These are phyloP conservation scores for Phenganax marumi DNA, from an alignment of 92 coral and sea anemone genomes.

Conservation along the genomic window DNA sequence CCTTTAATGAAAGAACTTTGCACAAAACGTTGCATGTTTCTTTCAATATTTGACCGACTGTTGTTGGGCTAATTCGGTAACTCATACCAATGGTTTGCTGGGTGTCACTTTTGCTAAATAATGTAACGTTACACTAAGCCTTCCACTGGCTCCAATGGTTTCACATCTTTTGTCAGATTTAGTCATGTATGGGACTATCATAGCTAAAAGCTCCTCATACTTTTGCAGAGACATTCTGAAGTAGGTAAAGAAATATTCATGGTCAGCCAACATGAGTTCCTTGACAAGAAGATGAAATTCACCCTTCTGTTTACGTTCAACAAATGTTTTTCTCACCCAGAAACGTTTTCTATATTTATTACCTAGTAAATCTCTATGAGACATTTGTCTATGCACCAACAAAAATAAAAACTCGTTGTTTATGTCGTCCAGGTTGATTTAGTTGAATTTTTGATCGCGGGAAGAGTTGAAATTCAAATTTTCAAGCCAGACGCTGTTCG, in stretches of 20 bases:
- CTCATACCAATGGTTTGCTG: slow-evolving; percentile 18
- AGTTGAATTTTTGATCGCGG: no score
- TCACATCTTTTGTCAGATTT: slow-evolving; percentile 9
- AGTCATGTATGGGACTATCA: slow-evolving; percentile 8
- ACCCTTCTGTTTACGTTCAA: slow-evolving; percentile 10
- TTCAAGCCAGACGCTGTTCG: no score
- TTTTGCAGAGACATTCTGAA: not conserved
- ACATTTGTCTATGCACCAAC: not conserved
- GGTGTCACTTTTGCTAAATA: slow-evolving; percentile 30
- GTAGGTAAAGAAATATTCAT: not conserved
- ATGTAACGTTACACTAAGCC: slow-evolving; percentile 20
- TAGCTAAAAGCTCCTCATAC: not conserved
- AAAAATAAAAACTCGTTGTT: slow-evolving; percentile 16
- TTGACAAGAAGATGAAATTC: slow-evolving; percentile 19
- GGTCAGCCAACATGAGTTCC: slow-evolving; percentile 28
- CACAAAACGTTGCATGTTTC: slow-evolving; percentile 23
- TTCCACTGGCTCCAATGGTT: slow-evolving; percentile 10
- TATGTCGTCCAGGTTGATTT: not conserved
- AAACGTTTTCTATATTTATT: slow-evolving; percentile 17
- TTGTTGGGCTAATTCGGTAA: slow-evolving; percentile 30
- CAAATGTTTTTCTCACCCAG: slow-evolving; percentile 23
- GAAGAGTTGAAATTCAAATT: no score
- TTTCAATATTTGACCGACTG: not conserved
- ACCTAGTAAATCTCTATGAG: slow-evolving; percentile 16
- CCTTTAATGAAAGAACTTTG: slow-evolving; percentile 8